Evolutionary conservation across 2,113 vertebrate genomes (phyloP), one percentile per base, ranked within the genome.

Genomic region (Datnioides undecimradiatus): DNA sequence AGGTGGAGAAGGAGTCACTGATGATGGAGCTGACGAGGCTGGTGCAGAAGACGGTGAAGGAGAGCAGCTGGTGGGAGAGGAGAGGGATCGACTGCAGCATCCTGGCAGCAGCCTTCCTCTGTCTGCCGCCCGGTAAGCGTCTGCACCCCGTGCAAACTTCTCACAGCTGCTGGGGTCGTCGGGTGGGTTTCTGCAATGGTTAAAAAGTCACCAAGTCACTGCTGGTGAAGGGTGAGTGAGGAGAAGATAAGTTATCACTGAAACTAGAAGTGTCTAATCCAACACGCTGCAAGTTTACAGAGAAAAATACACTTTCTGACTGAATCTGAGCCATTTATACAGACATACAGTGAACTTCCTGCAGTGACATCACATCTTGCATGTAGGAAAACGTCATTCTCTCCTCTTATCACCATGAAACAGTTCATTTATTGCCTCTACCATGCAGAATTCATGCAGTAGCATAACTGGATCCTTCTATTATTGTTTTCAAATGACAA

Each of bases 11-110:
- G 17, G 95, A 96, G 88, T 78, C 91, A 0, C 91, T 95, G 92
- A 96, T 98, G 96, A 90, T 92, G 5, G 96, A 98, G 93, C 96
- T 99, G 55, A 95, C 92, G 0, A 88, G 91, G 74, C 90, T 95
- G 91, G 97, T 99, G 74, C 96, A 94, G 92, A 90, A 79, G 58
- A 87, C 92, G 76, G 95, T 97, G 94, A 93, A 85, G 77, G 90
- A 88, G 84, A 97, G 97, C 95, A 97, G 96, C 91, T 99, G 97
- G 97, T 98, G 97, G 97, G 97, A 98, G 81, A 95, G 92, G 86
- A 95, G 94, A 25, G 97, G 97, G 0, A 34, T 96, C 29, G 97
- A 98, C 79, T 94, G 95, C 92, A 87, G 93, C 91, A 96, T 97
- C 89, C 94, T 98, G 1, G 63, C 86, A 6, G 89, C 93, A 54